A percentile compares a stretch with the other conserved stretches of the same genome.
These are phyloP conservation scores for Macaria liturata DNA, from an alignment of 2,888 invertebrate species.

Conservation along the genomic window DNA sequence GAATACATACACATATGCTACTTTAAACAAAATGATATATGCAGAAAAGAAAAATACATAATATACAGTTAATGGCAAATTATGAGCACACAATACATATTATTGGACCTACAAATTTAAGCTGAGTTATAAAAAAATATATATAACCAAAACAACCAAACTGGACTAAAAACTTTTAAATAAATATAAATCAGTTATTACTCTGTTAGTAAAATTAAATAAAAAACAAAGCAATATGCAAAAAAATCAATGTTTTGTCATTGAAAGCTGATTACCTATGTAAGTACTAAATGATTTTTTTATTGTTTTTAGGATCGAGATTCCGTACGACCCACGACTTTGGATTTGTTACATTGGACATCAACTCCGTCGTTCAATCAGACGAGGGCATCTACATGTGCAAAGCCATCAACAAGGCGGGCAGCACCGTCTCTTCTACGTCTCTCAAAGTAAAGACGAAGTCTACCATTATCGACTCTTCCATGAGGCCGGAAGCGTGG, in stretches of 20 bases:
- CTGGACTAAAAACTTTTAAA: too few relatives aligned
- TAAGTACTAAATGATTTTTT: conserved; percentile 1
- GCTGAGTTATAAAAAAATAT: too few relatives aligned
- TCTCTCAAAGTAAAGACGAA: conserved; percentile 94
- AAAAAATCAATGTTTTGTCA: too few relatives aligned
- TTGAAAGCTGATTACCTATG: neutral
- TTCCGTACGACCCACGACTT: conserved; percentile 97
- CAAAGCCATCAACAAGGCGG: conserved; percentile 96
- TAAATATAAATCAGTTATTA: too few relatives aligned
- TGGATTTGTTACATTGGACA: conserved; percentile 96
- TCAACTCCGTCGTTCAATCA: conserved; percentile 92
- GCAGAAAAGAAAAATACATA: neutral
- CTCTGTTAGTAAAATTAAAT: too few relatives aligned
- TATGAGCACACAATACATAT: neutral
- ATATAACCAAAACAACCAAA: too few relatives aligned
- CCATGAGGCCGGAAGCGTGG: conserved; percentile 95
- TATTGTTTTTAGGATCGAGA: conserved; percentile 85
- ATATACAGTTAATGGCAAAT: neutral
- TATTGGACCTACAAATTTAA: too few relatives aligned
- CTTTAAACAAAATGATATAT: too few relatives aligned
- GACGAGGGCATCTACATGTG: conserved; percentile 97
- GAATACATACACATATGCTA: too few relatives aligned
- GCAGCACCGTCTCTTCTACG: conserved; percentile 96
- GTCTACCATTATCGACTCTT: conserved; percentile 91
- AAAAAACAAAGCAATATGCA: too few relatives aligned